A percentile compares a stretch with the other conserved stretches of the same genome.
Conservation (phyloP, 2,888 invertebrate species). For the Hypomecis punctinalis region DNA sequence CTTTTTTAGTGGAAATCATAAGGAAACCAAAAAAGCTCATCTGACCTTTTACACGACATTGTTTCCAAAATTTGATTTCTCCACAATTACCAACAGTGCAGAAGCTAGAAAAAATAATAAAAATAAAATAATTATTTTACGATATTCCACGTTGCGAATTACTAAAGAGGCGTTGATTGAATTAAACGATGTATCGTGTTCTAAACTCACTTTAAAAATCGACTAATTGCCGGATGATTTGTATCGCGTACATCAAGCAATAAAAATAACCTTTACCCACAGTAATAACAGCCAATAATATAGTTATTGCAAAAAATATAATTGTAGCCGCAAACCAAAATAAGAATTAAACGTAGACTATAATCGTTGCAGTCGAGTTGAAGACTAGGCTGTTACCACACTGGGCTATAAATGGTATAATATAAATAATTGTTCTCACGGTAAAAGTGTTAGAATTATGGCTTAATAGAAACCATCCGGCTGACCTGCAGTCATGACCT, state of each 20-base stretch:
- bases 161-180: slow-evolving; percentile 9
- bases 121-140: background rate
- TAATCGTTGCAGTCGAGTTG: slow-evolving; percentile 29
- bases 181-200: slow-evolving; percentile 18
- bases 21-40: no score
- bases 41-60: no score
- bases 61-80: no score
- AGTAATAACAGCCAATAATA: slow-evolving; percentile 31
- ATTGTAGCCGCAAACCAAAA: slow-evolving; percentile 36
- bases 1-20: no score
- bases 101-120: slow-evolving; percentile 7
- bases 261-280: slow-evolving; percentile 30
- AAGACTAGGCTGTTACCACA: slow-evolving; percentile 23
- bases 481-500: slow-evolving; percentile 21
- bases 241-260: slow-evolving; percentile 24
- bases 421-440: slow-evolving; percentile 29
- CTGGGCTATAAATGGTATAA: slow-evolving; percentile 17
- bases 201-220: slow-evolving; percentile 4
- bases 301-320: slow-evolving; percentile 37
- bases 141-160: background rate
- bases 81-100: background rate
- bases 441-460: slow-evolving; percentile 22
- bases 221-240: slow-evolving; percentile 26
- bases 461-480: slow-evolving; percentile 13
- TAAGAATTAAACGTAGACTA: slow-evolving; percentile 23